These are phyloP conservation scores for Saturnia japonica DNA, from an alignment of 2,888 invertebrate species.

Conservation along the genomic window DNA sequence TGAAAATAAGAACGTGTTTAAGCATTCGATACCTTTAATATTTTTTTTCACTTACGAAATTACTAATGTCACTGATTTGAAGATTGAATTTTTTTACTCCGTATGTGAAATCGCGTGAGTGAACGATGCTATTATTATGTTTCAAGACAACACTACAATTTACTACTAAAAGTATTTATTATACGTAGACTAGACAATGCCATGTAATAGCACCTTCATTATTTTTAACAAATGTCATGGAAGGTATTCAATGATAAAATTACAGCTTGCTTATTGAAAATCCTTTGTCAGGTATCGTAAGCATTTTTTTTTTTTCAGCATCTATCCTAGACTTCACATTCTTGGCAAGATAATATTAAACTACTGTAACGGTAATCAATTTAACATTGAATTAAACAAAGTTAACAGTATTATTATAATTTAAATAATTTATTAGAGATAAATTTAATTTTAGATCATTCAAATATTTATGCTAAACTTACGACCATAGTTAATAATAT, in stretches of 20 bases:
- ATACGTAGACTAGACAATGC: conserved; percentile 19
- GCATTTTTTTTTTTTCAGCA: neutral
- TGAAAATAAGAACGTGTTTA: conserved; percentile 59
- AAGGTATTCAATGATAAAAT: conserved; percentile 16
- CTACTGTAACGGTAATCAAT: too few species aligned
- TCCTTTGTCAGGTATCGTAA: conserved; percentile 15
- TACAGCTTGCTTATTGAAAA: conserved; percentile 8
- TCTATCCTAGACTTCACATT: neutral
- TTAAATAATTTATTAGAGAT: too few species aligned
- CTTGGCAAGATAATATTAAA: neutral
- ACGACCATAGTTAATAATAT: neutral
- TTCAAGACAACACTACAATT: conserved; percentile 4
- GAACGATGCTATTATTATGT: conserved; percentile 3
- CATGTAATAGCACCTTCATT: conserved; percentile 19
- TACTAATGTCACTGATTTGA: conserved; percentile 21
- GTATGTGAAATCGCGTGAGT: conserved; percentile 16
- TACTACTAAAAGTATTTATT: conserved; percentile 18
- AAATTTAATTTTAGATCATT: neutral
- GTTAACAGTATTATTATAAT: too few species aligned
- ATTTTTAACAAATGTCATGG: conserved; percentile 22
- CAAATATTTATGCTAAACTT: neutral
- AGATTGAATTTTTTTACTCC: conserved; percentile 1
- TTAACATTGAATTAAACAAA: too few species aligned
- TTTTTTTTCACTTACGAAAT: conserved; percentile 36
- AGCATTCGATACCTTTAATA: conserved; percentile 43